Evolutionary conservation across 2,797 vertebrate species (phyloP), one percentile per base, ranked within the genome.

Genomic region (Podarcis siculus): DNA sequence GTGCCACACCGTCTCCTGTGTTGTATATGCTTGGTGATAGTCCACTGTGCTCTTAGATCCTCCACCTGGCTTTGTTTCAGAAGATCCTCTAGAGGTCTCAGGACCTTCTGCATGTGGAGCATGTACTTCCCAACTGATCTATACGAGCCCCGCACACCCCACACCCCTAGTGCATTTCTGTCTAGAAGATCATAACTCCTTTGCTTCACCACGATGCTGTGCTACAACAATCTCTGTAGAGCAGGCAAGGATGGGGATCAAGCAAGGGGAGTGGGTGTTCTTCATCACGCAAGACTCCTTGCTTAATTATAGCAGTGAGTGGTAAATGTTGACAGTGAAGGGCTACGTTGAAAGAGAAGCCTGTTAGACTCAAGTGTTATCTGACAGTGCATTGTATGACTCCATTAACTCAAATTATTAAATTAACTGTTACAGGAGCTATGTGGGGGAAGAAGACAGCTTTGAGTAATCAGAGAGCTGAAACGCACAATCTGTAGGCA

Each of bases 331-430:
- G 88, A 35, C 42, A 86, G 66, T 61, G 42, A 79, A 66, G 73
- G 75, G 55, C 67, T 86, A 30, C 85, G 83, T 61, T 1, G 27
- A 0, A 72, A 55, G 15, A 87, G 90, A 67, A 30, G 4, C 75
- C 64, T 82, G 35, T 83, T 39, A 1, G 37, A 72, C 55, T 21
- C 13, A 15, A 1, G 0, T 12, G 4, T 82, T 89, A 42, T 72
- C 8, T 76, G 86, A 88, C 89, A 82, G 71, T 85, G 69, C 80
- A 15, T 90, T 92, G 78, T 86, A 85, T 79, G 82, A 85, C 64
- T 91, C 69, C 91, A 66, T 94, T 93, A 87, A 2, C 79, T 90
- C 58, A 80, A 27, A 0, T 90, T 92, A 79, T 15, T 95, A 89
- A 91, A 92, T 91, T 88, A 85, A 88, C 61, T 30, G 87, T 76